Percentiles rank a stretch among this genome's conserved stretches.
These are phyloP conservation scores for Pristiophorus japonicus DNA, from an alignment of 2,113 vertebrate species.

Conservation along the genomic window DNA sequence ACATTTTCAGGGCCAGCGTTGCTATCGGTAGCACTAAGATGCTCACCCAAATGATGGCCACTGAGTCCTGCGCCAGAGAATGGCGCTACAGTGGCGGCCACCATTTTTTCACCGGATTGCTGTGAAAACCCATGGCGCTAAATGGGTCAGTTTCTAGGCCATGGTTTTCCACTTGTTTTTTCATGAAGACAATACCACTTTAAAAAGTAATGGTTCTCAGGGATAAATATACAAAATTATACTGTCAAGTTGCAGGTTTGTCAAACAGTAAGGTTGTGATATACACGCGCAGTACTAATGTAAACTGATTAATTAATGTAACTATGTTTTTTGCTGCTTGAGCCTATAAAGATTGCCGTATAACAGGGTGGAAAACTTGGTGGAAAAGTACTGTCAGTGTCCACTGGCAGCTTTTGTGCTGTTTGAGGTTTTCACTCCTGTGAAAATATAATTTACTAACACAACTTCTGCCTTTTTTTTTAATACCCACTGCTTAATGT, in stretches of 20 bases:
- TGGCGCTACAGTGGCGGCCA: too few relatives aligned
- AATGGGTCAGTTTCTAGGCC: too few relatives aligned
- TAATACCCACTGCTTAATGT: not conserved
- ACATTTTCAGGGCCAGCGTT: too few relatives aligned
- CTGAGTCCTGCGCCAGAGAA: too few relatives aligned
- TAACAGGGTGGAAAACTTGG: not conserved
- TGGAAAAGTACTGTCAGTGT: not conserved
- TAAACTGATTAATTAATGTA: not conserved
- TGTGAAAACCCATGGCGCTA: too few relatives aligned
- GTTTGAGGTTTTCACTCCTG: not conserved
- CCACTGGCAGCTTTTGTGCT: not conserved
- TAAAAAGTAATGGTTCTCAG: not conserved
- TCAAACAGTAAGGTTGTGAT: not conserved
- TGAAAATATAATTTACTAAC: not conserved
- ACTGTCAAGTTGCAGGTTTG: not conserved
- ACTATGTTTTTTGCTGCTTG: not conserved
- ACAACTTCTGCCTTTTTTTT: not conserved
- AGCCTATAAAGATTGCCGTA: not conserved
- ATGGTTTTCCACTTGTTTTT: not conserved
- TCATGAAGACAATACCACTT: not conserved
- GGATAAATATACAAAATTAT: not conserved
- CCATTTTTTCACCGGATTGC: too few relatives aligned
- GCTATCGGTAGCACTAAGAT: too few relatives aligned
- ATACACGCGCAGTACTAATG: not conserved
- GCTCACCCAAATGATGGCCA: too few relatives aligned